phyloP scores from a whole-genome alignment of 2,797 vertebrate species.

The Darevskia nairensis region DNA sequence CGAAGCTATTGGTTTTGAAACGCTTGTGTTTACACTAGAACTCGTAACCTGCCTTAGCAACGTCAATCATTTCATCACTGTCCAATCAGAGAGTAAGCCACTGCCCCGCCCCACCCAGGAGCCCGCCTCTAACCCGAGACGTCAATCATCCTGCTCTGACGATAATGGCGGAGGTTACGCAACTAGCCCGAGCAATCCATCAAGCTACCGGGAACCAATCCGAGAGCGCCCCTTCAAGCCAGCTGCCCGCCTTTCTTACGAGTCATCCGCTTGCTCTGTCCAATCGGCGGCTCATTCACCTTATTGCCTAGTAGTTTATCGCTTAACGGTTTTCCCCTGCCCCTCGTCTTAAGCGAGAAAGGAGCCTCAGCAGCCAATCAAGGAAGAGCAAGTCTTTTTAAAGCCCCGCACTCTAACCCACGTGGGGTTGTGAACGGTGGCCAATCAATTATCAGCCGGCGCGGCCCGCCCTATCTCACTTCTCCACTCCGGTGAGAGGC shows the following conservation, averaged over 20 bases:
- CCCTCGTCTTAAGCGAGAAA: neutral
- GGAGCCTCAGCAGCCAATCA: constrained; percentile 9
- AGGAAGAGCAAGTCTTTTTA: neutral
- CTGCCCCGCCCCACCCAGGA: neutral
- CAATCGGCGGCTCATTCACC: constrained; percentile 2
- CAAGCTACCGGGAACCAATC: neutral
- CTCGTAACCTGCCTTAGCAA: constrained; percentile 6
- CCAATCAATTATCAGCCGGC: constrained; percentile 22
- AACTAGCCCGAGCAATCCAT: neutral
- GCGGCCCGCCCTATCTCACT: neutral
- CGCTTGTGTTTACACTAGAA: too few relatives aligned
- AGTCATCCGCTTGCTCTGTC: neutral
- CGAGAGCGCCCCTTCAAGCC: neutral
- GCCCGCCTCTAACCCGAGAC: neutral
- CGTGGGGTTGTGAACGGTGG: neutral
- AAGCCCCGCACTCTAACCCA: neutral
- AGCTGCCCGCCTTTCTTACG: neutral
- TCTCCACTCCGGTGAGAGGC: neutral
- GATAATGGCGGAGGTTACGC: neutral
- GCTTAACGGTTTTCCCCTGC: too few relatives aligned
- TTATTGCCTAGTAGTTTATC: neutral
- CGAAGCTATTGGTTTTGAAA: too few relatives aligned
- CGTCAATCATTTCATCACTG: constrained; percentile 30
- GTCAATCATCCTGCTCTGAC: neutral
- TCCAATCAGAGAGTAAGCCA: constrained; percentile 44